Base-by-base conservation (phyloP, 2,797 vertebrate species). In the Phalanger gymnotis region DNA sequence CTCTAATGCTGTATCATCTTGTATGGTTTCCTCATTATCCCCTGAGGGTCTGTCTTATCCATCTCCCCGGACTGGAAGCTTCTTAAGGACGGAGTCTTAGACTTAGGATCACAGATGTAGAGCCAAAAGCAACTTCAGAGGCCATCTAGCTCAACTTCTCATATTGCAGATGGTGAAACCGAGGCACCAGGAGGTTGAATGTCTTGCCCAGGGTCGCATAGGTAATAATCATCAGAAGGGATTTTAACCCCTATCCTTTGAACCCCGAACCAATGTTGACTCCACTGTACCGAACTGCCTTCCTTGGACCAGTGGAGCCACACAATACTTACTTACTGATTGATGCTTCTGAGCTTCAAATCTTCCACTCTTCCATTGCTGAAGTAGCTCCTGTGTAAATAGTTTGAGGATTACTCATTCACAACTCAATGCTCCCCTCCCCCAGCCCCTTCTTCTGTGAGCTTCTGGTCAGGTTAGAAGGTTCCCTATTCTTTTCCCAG, bases 401-500 rank as follows among this genome's bases (percentile, higher is more conserved):
- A 90, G 66, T 57, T 96, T 81, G 54, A 90, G 58, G 31, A 34
- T 91, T 52, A 22, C 52, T 95, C 52, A 12, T 53, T 81, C 93
- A 58, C 58, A 54, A 54, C 57, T 12, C 0, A n/a, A 3, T n/a
- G 91, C 25, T 47, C 53, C 54, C 51, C 9, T 81, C 73, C 92
- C n/a, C 47, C 58, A 53, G 11, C 55, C 16, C 2, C 53, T 0
- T 12, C 31, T 81, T 52, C 25, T 91, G 1, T 53, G 53, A 94
- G 55, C 89, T 92, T 66, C 94, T 93, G 58, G 19, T 81, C 91
- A 96, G 87, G 19, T 57, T 92, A 96, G 90, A 96, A 97, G 90
- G 91, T 90, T 93, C 81, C 90, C 93, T 95, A 90, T 97, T 97
- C 92, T 97, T 95, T 95, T 93, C 96, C 4, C n/a, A 92, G 93